Evolutionary conservation across 2,797 vertebrate species (phyloP).

Genomic region (Liasis olivaceus): DNA sequence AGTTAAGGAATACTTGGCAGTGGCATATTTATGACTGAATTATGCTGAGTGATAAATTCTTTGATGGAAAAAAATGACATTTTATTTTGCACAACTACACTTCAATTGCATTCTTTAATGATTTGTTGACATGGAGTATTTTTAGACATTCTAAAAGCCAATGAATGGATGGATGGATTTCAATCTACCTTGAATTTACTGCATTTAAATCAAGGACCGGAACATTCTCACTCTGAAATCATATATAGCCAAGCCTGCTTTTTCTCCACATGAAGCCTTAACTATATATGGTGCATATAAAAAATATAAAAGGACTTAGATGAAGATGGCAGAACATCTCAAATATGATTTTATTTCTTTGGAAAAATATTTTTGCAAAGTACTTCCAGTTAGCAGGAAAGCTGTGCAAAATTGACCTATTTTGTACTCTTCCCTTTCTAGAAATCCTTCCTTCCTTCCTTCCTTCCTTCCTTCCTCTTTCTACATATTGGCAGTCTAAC

Average conservation of each 20-base stretch:
- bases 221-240: slow-evolving; percentile 73
- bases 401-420: neutral
- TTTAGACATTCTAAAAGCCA: slow-evolving; percentile 71
- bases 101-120: slow-evolving; percentile 69
- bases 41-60: slow-evolving; percentile 59
- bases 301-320: slow-evolving; percentile 59
- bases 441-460: neutral
- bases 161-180: slow-evolving; percentile 67
- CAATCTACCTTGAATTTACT: slow-evolving; percentile 74
- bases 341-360: slow-evolving; percentile 71
- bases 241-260: slow-evolving; percentile 69
- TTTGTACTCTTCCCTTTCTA: neutral
- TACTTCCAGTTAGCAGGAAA: neutral
- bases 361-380: slow-evolving; percentile 55
- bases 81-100: slow-evolving; percentile 58
- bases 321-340: slow-evolving; percentile 57
- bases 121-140: slow-evolving; percentile 74
- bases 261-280: slow-evolving; percentile 68
- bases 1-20: slow-evolving; percentile 64
- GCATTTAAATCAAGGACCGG: slow-evolving; percentile 67
- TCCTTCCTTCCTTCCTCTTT: neutral
- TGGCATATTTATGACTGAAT: slow-evolving; percentile 67
- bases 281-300: slow-evolving; percentile 48
- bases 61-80: slow-evolving; percentile 51
- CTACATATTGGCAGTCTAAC: neutral